Base-by-base conservation (phyloP, 1,140 invertebrate genomes). In the Drosophila malerkotliana region DNA sequence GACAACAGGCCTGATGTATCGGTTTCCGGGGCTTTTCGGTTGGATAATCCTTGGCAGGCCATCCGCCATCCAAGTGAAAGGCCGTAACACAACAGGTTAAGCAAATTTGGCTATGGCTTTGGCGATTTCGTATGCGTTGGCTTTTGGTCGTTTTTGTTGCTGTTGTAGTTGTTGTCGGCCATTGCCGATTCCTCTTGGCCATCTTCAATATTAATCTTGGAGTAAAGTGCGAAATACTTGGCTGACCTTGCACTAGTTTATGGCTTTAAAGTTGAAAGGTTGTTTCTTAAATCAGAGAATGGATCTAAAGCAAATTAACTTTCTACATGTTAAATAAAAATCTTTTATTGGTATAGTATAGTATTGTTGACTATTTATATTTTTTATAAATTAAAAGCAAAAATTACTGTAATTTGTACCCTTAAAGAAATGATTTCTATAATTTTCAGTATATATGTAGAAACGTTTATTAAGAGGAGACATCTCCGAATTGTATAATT, bases 1-100 rank as follows among this genome's bases (percentile, higher is more conserved):
- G 69, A 82, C 79, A 81, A 68, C 67, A 58, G 28, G 72, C 54
- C 76, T 82, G 83, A 87, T 88, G 82, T 88, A 87, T 87, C 73
- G 83, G 71, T 88, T 87, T 87, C 83, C 83, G 83, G 82, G 74
- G 56, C 59, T 52, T 60, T 72, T 67, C 47, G 71, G 79, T 87
- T 76, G 79, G 74, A 87, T 87, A 87, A 87, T 87, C 83, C 83
- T 87, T 83, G 77, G 39, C 51, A 12, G 62, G 49, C 55, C 69
- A 72, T 48, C 44, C 26, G 44, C 15, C 18, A 18, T 18, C 18
- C 18, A 73, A 73, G 72, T 72, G 58, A 74, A 66, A 75, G 71
- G 71, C 72, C 53, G 49, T 26, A 39, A 18, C 48, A 60, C 71
- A 72, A 75, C 72, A 75, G 72, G 72, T 75, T 75, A 75, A 74